Conservation (phyloP, 2,113 vertebrate species). For the Phyllostomus discolor region DNA sequence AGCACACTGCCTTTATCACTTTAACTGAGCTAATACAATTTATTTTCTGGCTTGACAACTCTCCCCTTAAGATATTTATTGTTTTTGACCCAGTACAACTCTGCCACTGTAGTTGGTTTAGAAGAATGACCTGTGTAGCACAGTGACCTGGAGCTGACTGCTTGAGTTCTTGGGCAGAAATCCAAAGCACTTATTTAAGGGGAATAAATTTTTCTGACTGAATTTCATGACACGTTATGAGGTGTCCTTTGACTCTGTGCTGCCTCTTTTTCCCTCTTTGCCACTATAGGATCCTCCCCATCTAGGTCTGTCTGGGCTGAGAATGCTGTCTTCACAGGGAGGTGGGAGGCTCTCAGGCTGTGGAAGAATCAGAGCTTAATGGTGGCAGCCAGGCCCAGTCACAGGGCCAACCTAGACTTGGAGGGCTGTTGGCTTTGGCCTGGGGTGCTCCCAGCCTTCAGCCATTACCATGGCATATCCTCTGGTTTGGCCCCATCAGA, state of each 20-base stretch:
- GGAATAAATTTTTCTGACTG: not conserved
- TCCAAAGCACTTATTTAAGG: not conserved
- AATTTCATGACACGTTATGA: not conserved
- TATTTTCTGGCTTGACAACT: not conserved
- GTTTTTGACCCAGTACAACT: not conserved
- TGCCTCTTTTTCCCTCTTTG: not conserved
- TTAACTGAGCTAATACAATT: not conserved
- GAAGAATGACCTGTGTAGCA: not conserved
- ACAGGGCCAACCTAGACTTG: not conserved
- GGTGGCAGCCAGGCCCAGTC: not conserved
- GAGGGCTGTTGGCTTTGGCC: not conserved
- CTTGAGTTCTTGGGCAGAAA: not conserved
- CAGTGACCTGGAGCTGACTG: not conserved
- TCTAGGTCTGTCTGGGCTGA: not conserved
- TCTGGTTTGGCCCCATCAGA: too few species aligned
- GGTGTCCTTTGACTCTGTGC: not conserved
- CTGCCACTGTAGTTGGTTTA: not conserved
- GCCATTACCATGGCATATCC: not conserved
- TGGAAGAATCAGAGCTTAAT: not conserved
- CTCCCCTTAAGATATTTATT: not conserved
- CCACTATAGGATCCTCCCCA: accelerated
- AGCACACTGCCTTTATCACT: not conserved
- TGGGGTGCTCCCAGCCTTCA: not conserved
- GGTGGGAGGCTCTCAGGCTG: not conserved
- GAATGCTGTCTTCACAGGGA: not conserved